These are phyloP conservation scores for Aphelenchoides fujianensis DNA, from an alignment of 1,140 invertebrate genomes.

Conservation along the genomic window DNA sequence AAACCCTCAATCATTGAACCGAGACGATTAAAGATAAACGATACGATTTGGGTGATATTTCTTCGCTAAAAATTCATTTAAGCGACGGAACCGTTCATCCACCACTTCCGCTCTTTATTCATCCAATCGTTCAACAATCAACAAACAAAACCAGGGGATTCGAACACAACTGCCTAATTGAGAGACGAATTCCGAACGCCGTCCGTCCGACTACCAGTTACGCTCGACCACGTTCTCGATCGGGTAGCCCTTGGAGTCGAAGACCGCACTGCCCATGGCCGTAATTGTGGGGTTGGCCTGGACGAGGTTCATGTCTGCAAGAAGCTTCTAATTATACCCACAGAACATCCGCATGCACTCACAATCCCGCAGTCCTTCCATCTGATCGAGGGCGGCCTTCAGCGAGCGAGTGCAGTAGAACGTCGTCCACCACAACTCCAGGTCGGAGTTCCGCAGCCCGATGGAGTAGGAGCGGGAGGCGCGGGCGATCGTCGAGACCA, in stretches of 20 bases:
- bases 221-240: slow-evolving; percentile 55
- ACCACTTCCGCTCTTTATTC: too few relatives aligned
- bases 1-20: too few relatives aligned
- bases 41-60: too few relatives aligned
- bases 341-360: slow-evolving; percentile 14
- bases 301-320: slow-evolving; percentile 40
- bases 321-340: slow-evolving; percentile 11
- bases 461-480: slow-evolving; percentile 59
- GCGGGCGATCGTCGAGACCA: slow-evolving; percentile 51
- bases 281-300: slow-evolving; percentile 45
- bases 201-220: slow-evolving; percentile 53
- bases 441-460: slow-evolving; percentile 51
- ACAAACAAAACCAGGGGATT: not conserved
- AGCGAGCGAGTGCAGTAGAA: slow-evolving; percentile 38
- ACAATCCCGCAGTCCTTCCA: slow-evolving; percentile 12
- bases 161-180: not conserved
- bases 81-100: too few relatives aligned
- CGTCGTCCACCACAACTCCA: slow-evolving; percentile 51
- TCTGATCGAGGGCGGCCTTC: slow-evolving; percentile 17
- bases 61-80: too few relatives aligned
- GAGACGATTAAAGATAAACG: too few relatives aligned
- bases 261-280: slow-evolving; percentile 45
- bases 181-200: too few relatives aligned
- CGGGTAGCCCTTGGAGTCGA: slow-evolving; percentile 54
- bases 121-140: not conserved